These are phyloP conservation scores for Augochlora pura DNA, from an alignment of 1,140 invertebrate genomes.

Conservation along the genomic window DNA sequence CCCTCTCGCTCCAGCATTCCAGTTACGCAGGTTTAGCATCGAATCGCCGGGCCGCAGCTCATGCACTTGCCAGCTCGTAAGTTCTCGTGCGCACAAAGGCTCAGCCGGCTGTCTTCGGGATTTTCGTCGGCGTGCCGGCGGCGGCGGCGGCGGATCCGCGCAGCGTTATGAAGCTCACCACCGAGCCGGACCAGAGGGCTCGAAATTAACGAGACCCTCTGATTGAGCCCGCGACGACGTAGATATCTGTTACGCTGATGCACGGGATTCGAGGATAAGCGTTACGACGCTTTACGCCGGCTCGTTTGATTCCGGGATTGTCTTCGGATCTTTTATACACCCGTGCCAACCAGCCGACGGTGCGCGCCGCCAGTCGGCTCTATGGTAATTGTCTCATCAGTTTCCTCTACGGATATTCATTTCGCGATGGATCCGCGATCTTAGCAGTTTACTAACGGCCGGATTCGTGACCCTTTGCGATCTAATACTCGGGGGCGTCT, in stretches of 20 bases:
- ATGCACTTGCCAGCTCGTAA: constrained; percentile 50
- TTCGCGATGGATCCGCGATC: too few relatives aligned
- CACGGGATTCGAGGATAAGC: constrained; percentile 29
- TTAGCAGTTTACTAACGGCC: too few relatives aligned
- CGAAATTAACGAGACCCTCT: constrained; percentile 18
- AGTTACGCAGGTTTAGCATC: constrained; percentile 52
- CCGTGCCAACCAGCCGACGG: too few relatives aligned
- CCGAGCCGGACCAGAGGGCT: constrained; percentile 6
- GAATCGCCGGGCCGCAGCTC: constrained; percentile 8
- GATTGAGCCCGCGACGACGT: constrained; percentile 33
- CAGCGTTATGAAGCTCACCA: constrained; percentile 24
- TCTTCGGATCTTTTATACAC: neutral
- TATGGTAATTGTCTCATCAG: too few relatives aligned
- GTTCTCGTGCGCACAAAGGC: constrained; percentile 45
- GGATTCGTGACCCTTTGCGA: too few relatives aligned
- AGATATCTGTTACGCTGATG: constrained; percentile 38
- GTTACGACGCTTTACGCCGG: neutral
- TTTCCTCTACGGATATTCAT: too few relatives aligned
- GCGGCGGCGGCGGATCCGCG: neutral
- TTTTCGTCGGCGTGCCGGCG: constrained; percentile 7
- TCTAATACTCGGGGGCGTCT: too few relatives aligned
- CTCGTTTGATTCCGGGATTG: constrained; percentile 6
- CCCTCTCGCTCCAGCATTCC: constrained; percentile 13
- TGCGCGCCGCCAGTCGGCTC: too few relatives aligned
- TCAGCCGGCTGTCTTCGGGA: constrained; percentile 40